Base-by-base conservation (phyloP, 2,888 invertebrate species). In the Hypselothyrea guttata region DNA sequence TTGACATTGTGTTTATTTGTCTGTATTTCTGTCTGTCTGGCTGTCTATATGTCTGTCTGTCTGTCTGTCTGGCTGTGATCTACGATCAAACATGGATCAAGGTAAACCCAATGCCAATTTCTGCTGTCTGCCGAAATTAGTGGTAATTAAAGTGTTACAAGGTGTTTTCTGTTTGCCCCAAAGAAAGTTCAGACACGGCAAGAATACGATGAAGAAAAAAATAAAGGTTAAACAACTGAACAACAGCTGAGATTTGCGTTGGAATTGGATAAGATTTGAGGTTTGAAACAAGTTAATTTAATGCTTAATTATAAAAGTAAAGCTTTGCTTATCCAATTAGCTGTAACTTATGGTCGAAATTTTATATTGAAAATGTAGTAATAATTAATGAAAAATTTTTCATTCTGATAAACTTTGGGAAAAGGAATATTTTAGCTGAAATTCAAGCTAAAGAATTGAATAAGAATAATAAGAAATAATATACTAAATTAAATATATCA, bases 121-220 rank as follows among this genome's bases (percentile, higher is more conserved):
- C 45, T 33, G 22, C 2, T 35, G 59, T 44, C 75, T 53, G 48
- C 41, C 40, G 31, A 45, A 82, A 84, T 78, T 82, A 82, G 69
- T 60, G 59, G 66, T 59, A 84, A 84, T 78, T 84, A 84, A 78
- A 78, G 69, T 82, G 84, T 82, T 84, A 82, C 77, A 81, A 81
- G 77, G 76, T 76, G 59, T 68, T 57, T 38, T 30, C 54, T 33
- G 56, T 40, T 62, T 68, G 58, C 58, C 76, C 61, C 48, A 34
- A 83, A 70, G 84, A 83, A 77, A 79, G 81, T 54, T 51, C 33
- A 37, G 41, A 60, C 59, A 45, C 30, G 54, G 44, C 54, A 34
- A 47, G 44, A 28, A 44, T 13, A 61, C 8, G 30, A 18, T 41
- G 34, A 16, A 34, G 27, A 34, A 1, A 44, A 27, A 13, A 13